Conservation (phyloP, 2,797 vertebrate species). For the Phylloscopus collybita region DNA sequence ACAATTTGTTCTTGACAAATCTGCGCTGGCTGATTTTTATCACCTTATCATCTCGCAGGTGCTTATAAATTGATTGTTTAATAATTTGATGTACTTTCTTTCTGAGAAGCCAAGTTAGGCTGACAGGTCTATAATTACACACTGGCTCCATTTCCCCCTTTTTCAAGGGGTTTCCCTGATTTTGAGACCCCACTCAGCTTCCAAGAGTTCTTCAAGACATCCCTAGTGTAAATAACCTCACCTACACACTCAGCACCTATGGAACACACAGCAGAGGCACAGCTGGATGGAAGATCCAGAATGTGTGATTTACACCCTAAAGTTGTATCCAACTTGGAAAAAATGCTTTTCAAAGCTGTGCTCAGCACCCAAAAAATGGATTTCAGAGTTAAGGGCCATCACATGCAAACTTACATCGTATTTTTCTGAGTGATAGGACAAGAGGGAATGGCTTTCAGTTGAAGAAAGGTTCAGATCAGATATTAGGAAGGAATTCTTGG, state of each 20-base stretch:
- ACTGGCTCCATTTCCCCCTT: background rate
- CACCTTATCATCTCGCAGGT: slow-evolving; percentile 69
- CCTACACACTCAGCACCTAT: fast-evolving
- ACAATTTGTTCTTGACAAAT: slow-evolving; percentile 79
- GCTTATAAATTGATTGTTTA: slow-evolving; percentile 76
- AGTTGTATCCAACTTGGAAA: background rate
- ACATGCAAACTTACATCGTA: fast-evolving
- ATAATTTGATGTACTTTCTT: slow-evolving; percentile 60
- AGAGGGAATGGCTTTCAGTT: background rate
- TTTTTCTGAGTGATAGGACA: background rate
- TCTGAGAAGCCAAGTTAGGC: slow-evolving; percentile 25
- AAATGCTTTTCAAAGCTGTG: background rate
- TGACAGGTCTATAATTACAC: slow-evolving; percentile 58
- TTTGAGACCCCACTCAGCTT: background rate
- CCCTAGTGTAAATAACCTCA: background rate
- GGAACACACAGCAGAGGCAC: background rate
- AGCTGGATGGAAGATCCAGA: background rate
- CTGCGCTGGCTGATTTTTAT: slow-evolving; percentile 73
- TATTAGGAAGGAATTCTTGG: background rate
- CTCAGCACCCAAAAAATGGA: background rate
- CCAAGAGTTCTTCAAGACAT: background rate
- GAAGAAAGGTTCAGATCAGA: background rate
- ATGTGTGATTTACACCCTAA: background rate
- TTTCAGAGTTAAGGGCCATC: background rate
- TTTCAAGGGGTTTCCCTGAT: background rate